Percentiles rank a stretch among this genome's conserved stretches.
These are phyloP conservation scores for Botia kubotai DNA, from an alignment of 2,797 vertebrate genomes.

Conservation along the genomic window DNA sequence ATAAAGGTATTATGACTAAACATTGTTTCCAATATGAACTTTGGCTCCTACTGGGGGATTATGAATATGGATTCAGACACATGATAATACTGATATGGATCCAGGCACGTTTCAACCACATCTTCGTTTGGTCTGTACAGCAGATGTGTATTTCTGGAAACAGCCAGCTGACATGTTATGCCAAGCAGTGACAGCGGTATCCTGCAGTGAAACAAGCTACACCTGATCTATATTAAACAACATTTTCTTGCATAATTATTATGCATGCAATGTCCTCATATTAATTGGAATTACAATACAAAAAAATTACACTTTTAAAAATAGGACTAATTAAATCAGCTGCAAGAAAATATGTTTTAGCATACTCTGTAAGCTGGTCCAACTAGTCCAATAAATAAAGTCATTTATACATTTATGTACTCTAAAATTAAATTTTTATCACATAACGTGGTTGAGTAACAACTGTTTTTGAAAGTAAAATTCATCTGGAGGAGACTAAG, in stretches of 20 bases:
- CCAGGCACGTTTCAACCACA: constrained; percentile 14
- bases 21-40: not conserved
- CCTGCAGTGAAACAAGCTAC: not conserved
- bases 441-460: too few relatives aligned
- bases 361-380: too few relatives aligned
- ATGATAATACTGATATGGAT: constrained; percentile 2
- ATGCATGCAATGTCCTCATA: not conserved
- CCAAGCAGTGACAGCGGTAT: constrained; percentile 13
- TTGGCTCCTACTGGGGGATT: not conserved
- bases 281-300: not conserved
- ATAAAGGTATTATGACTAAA: constrained; percentile 18
- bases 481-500: not conserved
- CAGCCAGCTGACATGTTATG: constrained; percentile 12
- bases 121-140: not conserved
- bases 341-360: too few relatives aligned
- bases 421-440: not conserved
- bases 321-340: too few relatives aligned
- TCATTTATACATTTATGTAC: too few relatives aligned
- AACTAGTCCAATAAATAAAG: too few relatives aligned
- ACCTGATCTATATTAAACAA: constrained; percentile 19
- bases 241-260: not conserved
- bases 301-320: not conserved
- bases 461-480: too few relatives aligned
- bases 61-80: constrained; percentile 1
- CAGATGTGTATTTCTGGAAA: constrained; percentile 33